Base-by-base conservation (phyloP, 1,140 invertebrate species). In the Aricia agestis region DNA sequence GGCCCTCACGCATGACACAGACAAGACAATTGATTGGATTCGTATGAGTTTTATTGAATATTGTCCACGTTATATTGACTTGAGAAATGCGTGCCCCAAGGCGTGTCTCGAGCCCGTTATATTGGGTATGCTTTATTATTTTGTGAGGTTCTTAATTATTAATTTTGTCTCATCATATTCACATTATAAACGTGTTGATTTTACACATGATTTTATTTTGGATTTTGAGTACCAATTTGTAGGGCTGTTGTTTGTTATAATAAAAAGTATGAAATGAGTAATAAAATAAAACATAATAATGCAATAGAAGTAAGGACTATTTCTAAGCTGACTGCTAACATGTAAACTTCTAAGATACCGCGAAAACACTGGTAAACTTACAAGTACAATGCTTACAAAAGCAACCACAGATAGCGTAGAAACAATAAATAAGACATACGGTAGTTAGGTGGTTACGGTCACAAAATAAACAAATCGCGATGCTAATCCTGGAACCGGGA, bases 11-110 rank as follows among this genome's bases (percentile, higher is more conserved):
- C 82, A 82, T 81, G 78, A 77, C 72, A 81, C 76, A 78, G 82
- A 86, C 82, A 84, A 85, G 79, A 90, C 87, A 90, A 88, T 90
- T 82, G 86, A 88, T 90, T 87, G 88, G 70, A 74, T 80, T 83
- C 76, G 66, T 87, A 82, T 84, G 82, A 78, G 82, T 75, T 88
- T 87, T 85, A 90, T 90, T 87, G 87, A 87, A 88, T 87, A 85
- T 86, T 87, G 84, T 86, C 78, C 80, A 78, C 76, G 65, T 71
- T 74, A 80, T 71, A 85, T 85, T 83, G 81, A 82, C 81, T 88
- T 90, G 84, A 79, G 86, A 84, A 88, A 85, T 82, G 78, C 81
- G 81, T 66, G 73, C 82, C 65, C 74, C 79, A 83, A 82, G 82
- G 79, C 74, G 75, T 67, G 31, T 36, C 72, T 59, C 25, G 10